Evolutionary conservation across 2,888 invertebrate genomes (phyloP), one percentile per base, ranked within the genome.

Genomic region (Drosophila yooni): DNA sequence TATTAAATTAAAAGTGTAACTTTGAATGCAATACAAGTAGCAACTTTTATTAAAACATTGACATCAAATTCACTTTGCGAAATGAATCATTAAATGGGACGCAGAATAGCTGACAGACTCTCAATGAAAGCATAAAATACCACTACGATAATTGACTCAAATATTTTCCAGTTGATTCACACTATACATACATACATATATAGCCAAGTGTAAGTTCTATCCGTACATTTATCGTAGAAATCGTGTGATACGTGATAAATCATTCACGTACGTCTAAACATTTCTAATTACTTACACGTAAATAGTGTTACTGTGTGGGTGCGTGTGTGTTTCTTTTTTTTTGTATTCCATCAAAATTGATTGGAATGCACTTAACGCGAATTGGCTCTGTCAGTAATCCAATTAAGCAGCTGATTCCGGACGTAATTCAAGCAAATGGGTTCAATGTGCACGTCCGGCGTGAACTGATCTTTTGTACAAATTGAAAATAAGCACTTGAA

Each of bases 321-420:
- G 57, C 21, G 21, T 31, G 10, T 4, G 15, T 25, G n/a, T 21
- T 7, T 13, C 13, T 29, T n/a, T 52, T 18, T 31, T 70, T 51
- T 53, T 48, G 33, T 33, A 33, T 33, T 33, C 10, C 48, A 58
- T 67, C 50, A 13, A 70, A 65, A 73, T 87, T 83, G 74, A 87
- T 87, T 77, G 88, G 34, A 73, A 69, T 73, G 58, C 70, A 60
- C 29, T 69, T 73, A 62, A 76, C 53, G 64, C 54, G 51, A 56
- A 76, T 58, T 46, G 73, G 53, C 68, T 61, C 36, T 61, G 51
- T 43, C 60, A 43, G 34, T 73, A 84, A 89, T 84, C 85, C 85
- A 83, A 89, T 89, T 84, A 89, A 36, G 3, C n/a, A 58, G 59
- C 48, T 52, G 40, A 43, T 64, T 33, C 51, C 18, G 34, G 34